These are phyloP conservation scores for Eulemur macaco DNA, from an alignment of 2,113 vertebrate genomes.

Conservation along the genomic window DNA sequence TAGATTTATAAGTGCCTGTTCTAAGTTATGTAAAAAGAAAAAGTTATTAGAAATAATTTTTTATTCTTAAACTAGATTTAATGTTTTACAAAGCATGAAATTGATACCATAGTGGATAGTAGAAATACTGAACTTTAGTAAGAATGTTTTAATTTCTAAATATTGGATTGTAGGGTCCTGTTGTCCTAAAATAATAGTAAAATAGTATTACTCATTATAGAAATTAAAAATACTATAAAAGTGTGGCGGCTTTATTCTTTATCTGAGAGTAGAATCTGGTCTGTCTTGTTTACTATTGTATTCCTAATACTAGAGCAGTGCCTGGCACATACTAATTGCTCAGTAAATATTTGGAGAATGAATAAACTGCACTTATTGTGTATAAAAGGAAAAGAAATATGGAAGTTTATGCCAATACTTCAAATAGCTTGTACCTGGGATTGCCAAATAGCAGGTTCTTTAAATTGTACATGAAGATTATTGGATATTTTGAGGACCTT, in stretches of 20 bases:
- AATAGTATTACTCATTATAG: conserved; percentile 15
- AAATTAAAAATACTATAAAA: conserved; percentile 1
- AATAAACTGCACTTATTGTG: not conserved
- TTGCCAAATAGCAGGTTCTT: not conserved
- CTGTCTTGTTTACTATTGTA: not conserved
- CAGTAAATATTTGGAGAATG: not conserved
- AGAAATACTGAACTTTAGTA: conserved; percentile 37
- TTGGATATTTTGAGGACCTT: conserved; percentile 10
- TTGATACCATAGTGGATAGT: not conserved
- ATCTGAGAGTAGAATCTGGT: not conserved
- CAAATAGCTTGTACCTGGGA: not conserved
- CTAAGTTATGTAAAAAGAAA: conserved; percentile 4
- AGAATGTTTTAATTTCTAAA: conserved; percentile 12
- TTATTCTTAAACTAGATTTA: conserved; percentile 48
- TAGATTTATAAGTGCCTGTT: conserved; percentile 4
- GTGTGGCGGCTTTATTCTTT: not conserved
- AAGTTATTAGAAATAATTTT: conserved; percentile 2
- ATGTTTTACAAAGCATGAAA: conserved; percentile 33
- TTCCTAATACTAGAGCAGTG: not conserved
- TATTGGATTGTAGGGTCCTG: not conserved
- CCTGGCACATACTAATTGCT: not conserved
- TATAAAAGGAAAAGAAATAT: not conserved
- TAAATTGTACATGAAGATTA: not conserved
- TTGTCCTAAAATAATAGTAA: conserved; percentile 26
- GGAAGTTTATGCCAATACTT: not conserved